Evolutionary conservation across 2,888 invertebrate species (phyloP), one percentile per base, ranked within the genome.

Genomic region (Sinodicranocentrus sp.): DNA sequence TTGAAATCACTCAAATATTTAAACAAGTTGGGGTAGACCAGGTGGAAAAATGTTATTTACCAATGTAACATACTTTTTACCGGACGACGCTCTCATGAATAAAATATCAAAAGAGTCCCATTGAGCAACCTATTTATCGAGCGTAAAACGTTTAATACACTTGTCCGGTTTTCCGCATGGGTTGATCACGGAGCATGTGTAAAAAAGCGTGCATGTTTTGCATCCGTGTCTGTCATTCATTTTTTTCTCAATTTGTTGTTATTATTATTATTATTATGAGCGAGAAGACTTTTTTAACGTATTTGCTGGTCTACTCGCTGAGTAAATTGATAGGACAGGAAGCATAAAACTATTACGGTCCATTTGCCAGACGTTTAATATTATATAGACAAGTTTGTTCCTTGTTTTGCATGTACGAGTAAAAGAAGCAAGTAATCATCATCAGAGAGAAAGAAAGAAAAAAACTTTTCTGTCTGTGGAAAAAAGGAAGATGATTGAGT

Each of bases 401-500:
- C n/a, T n/a, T n/a, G n/a, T n/a, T n/a, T n/a, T n/a, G n/a, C n/a
- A n/a, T n/a, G n/a, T n/a, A n/a, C n/a, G n/a, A n/a, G n/a, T n/a
- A n/a, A n/a, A n/a, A n/a, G n/a, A n/a, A n/a, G n/a, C n/a, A n/a
- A 52, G 13, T 13, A 52, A 57, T 57, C 57, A 57, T 57, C 57
- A 57, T 57, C 57, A n/a, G n/a, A n/a, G n/a, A n/a, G n/a, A n/a
- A n/a, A n/a, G n/a, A n/a, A n/a, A n/a, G n/a, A n/a, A n/a, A n/a
- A n/a, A n/a, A n/a, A n/a, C n/a, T n/a, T n/a, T n/a, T n/a, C n/a
- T n/a, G n/a, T n/a, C n/a, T n/a, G n/a, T n/a, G n/a, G 54, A 61
- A 67, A 73, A 78, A 67, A 78, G 61, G 70, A 73, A 80, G 71
- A 71, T 65, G 71, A 79, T 79, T 52, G 54, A 59, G 33, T 44